phyloP scores from a whole-genome alignment of 2,113 vertebrate species.

The Phalacrocorax pelagicus region DNA sequence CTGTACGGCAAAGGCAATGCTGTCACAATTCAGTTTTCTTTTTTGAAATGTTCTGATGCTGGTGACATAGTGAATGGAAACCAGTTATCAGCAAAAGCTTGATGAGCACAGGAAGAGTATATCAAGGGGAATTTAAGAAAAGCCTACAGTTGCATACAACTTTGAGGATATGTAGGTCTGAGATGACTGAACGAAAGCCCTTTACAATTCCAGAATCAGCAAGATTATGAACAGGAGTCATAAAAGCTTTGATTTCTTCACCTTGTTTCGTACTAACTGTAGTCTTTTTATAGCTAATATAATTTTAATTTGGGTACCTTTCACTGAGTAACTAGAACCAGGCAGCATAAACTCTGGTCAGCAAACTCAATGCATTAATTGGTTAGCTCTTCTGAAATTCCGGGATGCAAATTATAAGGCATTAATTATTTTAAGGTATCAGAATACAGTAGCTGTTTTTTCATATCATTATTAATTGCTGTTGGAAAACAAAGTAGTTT shows the following conservation, averaged over 20 bases:
- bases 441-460: background rate
- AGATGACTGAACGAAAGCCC: background rate
- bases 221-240: background rate
- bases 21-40: constrained; percentile 34
- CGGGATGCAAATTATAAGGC: background rate
- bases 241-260: background rate
- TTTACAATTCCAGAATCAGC: background rate
- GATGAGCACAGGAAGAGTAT: background rate
- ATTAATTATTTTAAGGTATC: background rate
- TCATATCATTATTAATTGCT: background rate
- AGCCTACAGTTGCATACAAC: background rate
- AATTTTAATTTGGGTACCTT: background rate
- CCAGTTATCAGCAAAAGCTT: constrained; percentile 18
- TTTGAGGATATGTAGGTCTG: background rate
- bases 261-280: background rate
- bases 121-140: background rate
- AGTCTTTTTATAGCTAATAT: background rate
- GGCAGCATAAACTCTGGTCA: background rate
- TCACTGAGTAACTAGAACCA: background rate
- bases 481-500: background rate
- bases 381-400: background rate
- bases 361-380: background rate
- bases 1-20: constrained; percentile 13
- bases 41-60: constrained; percentile 1
- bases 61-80: background rate